Base-by-base conservation (phyloP, 2,797 vertebrate genomes). In the Falco biarmicus region DNA sequence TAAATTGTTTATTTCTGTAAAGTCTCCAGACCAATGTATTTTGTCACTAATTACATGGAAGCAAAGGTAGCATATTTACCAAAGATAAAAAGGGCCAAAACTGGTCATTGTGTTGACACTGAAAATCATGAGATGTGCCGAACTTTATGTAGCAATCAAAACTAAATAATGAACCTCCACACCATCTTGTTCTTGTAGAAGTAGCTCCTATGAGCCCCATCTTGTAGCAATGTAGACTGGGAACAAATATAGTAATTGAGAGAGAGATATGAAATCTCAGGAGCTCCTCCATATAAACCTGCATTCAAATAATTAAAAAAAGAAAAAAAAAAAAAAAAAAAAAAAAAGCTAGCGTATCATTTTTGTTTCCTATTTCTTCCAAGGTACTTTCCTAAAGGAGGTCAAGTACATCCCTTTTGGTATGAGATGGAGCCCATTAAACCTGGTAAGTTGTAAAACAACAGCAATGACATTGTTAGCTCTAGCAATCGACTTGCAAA, bases 1-100 rank as follows among this genome's bases (percentile, higher is more conserved):
- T 41, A 83, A 88, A 91, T 13, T 39, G 73, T 80, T 95, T 89
- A 54, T 75, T 89, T 94, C 43, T 81, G 8, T 34, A 61, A 95
- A 95, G 60, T 93, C 57, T 71, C 71, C 84, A 85, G 53, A 47
- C 29, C 70, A 75, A 54, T 39, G 53, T 18, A 53, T 90, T 89
- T 87, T 88, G 21, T 64, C 66, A 82, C 53, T 66, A 69, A 71
- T 84, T 69, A 54, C 3, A 32, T 13, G 37, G 47, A 78, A 94
- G 51, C 19, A 88, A 94, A 92, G 41, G 47, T 4, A 73, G 8
- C 4, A 17, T 61, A 84, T 75, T 60, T 74, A 73, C 29, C 1
- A 5, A 82, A 80, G 63, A 50, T 14, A 75, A n/a, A 78, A 84
- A 54, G 14, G 29, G 26, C 31, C 56, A 75, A 66, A 75, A 66